Evolutionary conservation across 2,888 invertebrate species (phyloP).

Genomic region (Ectemnius lituratus): DNA sequence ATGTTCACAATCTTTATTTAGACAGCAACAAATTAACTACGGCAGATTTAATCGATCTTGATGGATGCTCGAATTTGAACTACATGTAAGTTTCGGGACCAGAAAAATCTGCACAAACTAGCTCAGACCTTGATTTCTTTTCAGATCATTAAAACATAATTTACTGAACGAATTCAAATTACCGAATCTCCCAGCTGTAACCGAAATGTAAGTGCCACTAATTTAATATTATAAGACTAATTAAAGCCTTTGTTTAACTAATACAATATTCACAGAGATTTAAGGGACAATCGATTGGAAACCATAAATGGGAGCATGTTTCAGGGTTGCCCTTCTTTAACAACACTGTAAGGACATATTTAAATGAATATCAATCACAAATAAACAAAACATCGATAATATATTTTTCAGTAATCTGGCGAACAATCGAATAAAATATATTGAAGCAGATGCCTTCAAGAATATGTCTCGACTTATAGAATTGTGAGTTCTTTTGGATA

Average conservation of each 20-base stretch:
- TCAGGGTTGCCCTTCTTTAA: conserved; percentile 76
- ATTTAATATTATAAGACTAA: too few species aligned
- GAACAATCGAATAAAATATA: conserved; percentile 76
- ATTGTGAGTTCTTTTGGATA: conserved; percentile 78
- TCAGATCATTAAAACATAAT: conserved; percentile 78
- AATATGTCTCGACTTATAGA: conserved; percentile 77
- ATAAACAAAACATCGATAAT: conserved; percentile 15
- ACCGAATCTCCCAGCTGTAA: conserved; percentile 77
- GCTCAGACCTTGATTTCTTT: not conserved
- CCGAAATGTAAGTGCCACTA: conserved; percentile 78
- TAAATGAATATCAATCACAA: conserved; percentile 22
- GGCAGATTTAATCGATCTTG: conserved; percentile 77
- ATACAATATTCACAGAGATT: conserved; percentile 68
- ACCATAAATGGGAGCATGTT: conserved; percentile 78
- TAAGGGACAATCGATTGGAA: conserved; percentile 78
- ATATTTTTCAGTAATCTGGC: conserved; percentile 70
- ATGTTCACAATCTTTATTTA: conserved; percentile 78
- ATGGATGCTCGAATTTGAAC: conserved; percentile 73
- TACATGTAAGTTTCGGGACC: conserved; percentile 73
- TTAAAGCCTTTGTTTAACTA: too few species aligned
- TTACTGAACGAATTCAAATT: conserved; percentile 78
- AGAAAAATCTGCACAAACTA: not conserved
- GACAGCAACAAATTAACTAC: conserved; percentile 78
- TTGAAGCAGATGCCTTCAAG: conserved; percentile 78
- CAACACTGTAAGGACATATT: conserved; percentile 78